Conservation (phyloP, 2,888 invertebrate genomes). For the Drosophila tripunctata region DNA sequence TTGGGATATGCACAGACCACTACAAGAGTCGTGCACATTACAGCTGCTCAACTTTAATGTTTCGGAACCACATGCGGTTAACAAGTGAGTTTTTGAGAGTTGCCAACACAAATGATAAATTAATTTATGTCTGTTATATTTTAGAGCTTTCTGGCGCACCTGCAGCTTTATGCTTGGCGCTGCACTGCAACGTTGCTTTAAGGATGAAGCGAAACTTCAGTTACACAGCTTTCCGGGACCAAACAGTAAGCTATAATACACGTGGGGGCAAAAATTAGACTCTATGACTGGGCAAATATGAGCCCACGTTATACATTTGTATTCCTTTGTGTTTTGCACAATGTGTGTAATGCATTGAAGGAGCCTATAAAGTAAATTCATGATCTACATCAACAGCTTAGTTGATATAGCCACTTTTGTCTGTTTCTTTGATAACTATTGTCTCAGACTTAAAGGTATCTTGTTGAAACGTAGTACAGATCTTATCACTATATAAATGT, state of each 20-base stretch:
- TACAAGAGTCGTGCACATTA: conserved; percentile 88
- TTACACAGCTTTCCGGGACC: conserved; percentile 97
- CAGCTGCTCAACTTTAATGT: conserved; percentile 85
- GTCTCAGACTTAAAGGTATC: no score
- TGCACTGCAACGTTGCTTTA: conserved; percentile 91
- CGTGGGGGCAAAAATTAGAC: background rate
- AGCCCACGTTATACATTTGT: no score
- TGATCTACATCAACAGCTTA: no score
- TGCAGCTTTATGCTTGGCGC: conserved; percentile 96
- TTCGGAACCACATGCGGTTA: conserved; percentile 83
- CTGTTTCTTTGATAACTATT: no score
- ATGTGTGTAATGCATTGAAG: no score
- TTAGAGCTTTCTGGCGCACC: conserved; percentile 94
- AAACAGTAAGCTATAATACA: conserved; percentile 86
- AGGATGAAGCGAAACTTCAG: conserved; percentile 89
- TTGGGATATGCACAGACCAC: conserved; percentile 97
- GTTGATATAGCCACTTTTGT: no score
- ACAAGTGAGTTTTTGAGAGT: conserved; percentile 74
- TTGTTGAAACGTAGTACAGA: no score
- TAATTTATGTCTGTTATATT: conserved; percentile 9
- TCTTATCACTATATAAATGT: no score
- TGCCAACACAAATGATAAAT: background rate
- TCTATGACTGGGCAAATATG: no score
- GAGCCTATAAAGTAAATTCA: no score
- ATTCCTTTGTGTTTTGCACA: no score